Evolutionary conservation across 2,113 vertebrate species (phyloP), one percentile per base, ranked within the genome.

Genomic region (Hirundichthys speculiger): DNA sequence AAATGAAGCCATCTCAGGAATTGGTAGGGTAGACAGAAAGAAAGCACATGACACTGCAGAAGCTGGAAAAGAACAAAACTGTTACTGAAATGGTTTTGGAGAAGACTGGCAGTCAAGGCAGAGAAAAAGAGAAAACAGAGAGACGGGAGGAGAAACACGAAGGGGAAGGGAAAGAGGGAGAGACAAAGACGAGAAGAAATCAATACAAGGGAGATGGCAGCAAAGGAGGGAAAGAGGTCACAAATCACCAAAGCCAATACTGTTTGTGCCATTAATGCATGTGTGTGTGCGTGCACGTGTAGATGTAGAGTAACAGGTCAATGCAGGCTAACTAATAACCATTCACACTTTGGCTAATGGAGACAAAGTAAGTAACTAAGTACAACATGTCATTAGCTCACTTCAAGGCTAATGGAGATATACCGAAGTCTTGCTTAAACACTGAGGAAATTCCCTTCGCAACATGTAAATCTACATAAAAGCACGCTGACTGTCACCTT

Each of bases 221-320:
- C 82, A 77, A 85, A 78, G 84, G 82, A 88, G 87, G 77, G 67
- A 83, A 83, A 75, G 85, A 87, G 89, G 86, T 86, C 86, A 89
- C 86, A 87, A 86, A 88, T 86, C 83, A 87, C 73, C 64, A 20
- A 39, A 62, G 85, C 80, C 87, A 79, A 86, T 89, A 85, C 64
- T 51, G 68, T 24, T 63, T 24, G 50, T 51, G 77, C 58, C 58
- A 59, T 57, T 83, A 82, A 59, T 71, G 63, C 49, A 40, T 57
- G 67, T 76, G 82, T 51, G 25, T 64, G 71, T 52, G 24, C 22
- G 55, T 25, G n/a, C 6, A 34, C 65, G 73, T 68, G 64, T 60
- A 16, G 43, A 42, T 67, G 63, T 66, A 66, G 41, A 84, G 83
- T 79, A 73, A 74, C 71, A 73, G 77, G 87, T 86, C 83, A 83